Evolutionary conservation across 2,888 invertebrate genomes (phyloP).

Genomic region (Eristalis tenax): DNA sequence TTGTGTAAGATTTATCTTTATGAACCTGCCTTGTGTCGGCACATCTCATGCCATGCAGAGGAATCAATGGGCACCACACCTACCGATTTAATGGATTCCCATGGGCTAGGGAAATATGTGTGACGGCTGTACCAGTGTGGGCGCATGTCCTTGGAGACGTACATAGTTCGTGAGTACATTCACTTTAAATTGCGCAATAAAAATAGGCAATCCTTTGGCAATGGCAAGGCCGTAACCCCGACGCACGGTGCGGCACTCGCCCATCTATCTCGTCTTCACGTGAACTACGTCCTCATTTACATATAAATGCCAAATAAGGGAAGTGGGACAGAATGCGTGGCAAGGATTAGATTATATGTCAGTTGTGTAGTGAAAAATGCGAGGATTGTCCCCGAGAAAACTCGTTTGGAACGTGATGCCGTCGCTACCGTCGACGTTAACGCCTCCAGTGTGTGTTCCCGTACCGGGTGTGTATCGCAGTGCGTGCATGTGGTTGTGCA

Average conservation of each 20-base stretch:
- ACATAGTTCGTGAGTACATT: slow-evolving; percentile 49
- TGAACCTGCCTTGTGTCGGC: slow-evolving; percentile 58
- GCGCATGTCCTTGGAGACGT: slow-evolving; percentile 25
- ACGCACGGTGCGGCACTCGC: slow-evolving; percentile 33
- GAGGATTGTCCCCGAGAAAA: slow-evolving; percentile 56
- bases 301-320: slow-evolving; percentile 53
- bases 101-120: slow-evolving; percentile 7
- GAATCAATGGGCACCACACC: slow-evolving; percentile 59
- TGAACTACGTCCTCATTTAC: slow-evolving; percentile 67
- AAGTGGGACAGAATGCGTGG: slow-evolving; percentile 26
- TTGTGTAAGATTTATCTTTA: slow-evolving; percentile 69
- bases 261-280: slow-evolving; percentile 44
- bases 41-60: slow-evolving; percentile 24
- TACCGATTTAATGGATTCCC: slow-evolving; percentile 51
- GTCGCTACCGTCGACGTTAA: slow-evolving; percentile 1
- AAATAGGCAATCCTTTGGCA: slow-evolving; percentile 64
- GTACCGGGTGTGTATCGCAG: neutral
- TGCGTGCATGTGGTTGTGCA: slow-evolving; percentile 6
- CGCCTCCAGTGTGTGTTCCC: neutral
- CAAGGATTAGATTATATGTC: slow-evolving; percentile 68
- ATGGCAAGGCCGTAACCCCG: slow-evolving; percentile 1
- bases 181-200: slow-evolving; percentile 68
- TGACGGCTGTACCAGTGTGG: slow-evolving; percentile 7
- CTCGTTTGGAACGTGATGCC: slow-evolving; percentile 62
- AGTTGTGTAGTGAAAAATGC: slow-evolving; percentile 61